Conservation (phyloP, 2,888 invertebrate species). For the Hylaea fasciaria region DNA sequence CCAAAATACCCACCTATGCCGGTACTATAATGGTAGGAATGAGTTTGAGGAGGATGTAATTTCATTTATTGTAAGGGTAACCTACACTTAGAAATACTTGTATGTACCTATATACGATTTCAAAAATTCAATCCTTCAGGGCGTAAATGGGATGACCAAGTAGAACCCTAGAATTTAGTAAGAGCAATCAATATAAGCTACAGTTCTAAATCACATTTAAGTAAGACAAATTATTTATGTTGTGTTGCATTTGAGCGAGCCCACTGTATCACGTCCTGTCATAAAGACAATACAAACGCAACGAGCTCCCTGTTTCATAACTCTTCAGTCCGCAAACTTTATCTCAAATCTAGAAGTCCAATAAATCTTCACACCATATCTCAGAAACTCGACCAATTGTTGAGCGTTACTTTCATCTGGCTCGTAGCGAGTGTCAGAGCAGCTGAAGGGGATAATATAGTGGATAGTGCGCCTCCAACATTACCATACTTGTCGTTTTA, state of each 20-base stretch:
- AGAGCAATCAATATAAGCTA: too few relatives aligned
- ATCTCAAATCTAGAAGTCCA: constrained; percentile 36
- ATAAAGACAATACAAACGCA: constrained; percentile 31
- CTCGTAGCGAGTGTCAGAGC: constrained; percentile 62
- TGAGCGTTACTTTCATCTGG: constrained; percentile 55
- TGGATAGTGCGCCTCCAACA: constrained; percentile 65
- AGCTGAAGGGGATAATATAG: constrained; percentile 63
- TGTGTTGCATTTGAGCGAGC: constrained; percentile 8
- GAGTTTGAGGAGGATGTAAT: too few relatives aligned
- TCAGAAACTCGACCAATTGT: constrained; percentile 32
- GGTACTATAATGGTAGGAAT: too few relatives aligned
- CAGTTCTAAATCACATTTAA: too few relatives aligned
- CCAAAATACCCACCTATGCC: too few relatives aligned
- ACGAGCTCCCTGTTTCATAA: constrained; percentile 36
- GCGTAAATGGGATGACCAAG: too few relatives aligned
- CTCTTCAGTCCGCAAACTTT: constrained; percentile 40
- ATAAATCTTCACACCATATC: constrained; percentile 32
- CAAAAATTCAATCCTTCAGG: too few relatives aligned
- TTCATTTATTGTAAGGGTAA: too few relatives aligned
- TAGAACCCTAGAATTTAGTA: too few relatives aligned
- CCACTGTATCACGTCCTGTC: constrained; percentile 21
- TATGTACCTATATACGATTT: too few relatives aligned
- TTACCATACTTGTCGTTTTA: constrained; percentile 82
- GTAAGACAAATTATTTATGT: too few relatives aligned
- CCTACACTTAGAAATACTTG: too few relatives aligned